Evolutionary conservation across 2,888 invertebrate genomes (phyloP).

Genomic region (Dolomedes plantarius): DNA sequence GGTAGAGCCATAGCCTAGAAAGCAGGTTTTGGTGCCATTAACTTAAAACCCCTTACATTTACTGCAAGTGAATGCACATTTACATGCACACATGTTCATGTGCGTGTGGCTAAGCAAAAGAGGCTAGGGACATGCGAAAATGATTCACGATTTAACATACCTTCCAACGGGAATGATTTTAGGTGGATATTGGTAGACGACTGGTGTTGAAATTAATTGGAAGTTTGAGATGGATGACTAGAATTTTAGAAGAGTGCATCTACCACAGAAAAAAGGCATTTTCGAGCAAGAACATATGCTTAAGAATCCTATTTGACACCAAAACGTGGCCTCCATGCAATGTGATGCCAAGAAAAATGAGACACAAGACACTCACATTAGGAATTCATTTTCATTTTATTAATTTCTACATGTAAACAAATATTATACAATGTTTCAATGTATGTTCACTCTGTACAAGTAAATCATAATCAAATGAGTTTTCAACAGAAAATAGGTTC

Average conservation of each 20-base stretch:
- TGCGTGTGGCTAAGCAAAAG: too few species aligned
- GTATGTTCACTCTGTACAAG: neutral
- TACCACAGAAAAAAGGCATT: slow-evolving; percentile 73
- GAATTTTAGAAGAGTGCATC: slow-evolving; percentile 36
- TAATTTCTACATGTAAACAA: slow-evolving; percentile 43
- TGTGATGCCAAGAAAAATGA: slow-evolving; percentile 72
- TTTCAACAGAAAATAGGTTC: too few species aligned
- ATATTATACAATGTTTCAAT: slow-evolving; percentile 27
- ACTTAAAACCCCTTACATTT: neutral
- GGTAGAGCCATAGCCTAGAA: slow-evolving; percentile 72
- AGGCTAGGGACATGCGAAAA: too few species aligned
- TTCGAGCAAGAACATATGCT: slow-evolving; percentile 71
- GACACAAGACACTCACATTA: slow-evolving; percentile 61
- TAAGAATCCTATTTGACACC: slow-evolving; percentile 60
- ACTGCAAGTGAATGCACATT: slow-evolving; percentile 13
- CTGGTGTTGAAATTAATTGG: too few species aligned
- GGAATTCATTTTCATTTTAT: slow-evolving; percentile 57
- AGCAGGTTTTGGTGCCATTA: slow-evolving; percentile 73
- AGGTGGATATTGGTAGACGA: too few species aligned
- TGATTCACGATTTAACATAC: too few species aligned
- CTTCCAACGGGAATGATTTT: too few species aligned
- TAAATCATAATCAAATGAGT: slow-evolving; percentile 2
- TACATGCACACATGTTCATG: slow-evolving; percentile 12
- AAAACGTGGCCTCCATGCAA: slow-evolving; percentile 65
- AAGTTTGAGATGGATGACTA: neutral